phyloP scores from a whole-genome alignment of 2,888 invertebrate genomes.

The Dione vanillae region DNA sequence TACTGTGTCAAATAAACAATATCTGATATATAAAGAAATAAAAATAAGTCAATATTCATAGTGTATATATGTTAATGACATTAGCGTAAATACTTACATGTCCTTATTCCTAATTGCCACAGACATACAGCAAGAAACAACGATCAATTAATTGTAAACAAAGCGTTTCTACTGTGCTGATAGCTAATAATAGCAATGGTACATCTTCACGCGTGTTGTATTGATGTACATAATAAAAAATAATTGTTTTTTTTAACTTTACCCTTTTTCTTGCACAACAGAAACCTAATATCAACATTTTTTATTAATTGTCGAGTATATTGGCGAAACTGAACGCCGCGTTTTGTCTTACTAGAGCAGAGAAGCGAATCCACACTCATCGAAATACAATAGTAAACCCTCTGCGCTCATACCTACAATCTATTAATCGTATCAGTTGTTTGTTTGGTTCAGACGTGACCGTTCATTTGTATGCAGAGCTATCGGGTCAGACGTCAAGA shows the following conservation, averaged over 20 bases:
- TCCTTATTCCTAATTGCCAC: slow-evolving; percentile 75
- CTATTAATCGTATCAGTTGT: not conserved
- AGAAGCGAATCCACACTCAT: too few relatives aligned
- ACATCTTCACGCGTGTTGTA: not conserved
- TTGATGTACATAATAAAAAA: too few relatives aligned
- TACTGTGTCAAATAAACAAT: slow-evolving; percentile 1
- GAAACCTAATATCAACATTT: not conserved
- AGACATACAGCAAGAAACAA: slow-evolving; percentile 64
- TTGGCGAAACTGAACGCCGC: too few relatives aligned
- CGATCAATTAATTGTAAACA: slow-evolving; percentile 25
- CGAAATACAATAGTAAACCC: too few relatives aligned
- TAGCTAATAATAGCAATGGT: not conserved
- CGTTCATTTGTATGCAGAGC: slow-evolving; percentile 3
- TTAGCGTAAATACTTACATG: slow-evolving; percentile 68
- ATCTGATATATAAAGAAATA: not conserved
- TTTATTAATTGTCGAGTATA: not conserved
- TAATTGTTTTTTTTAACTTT: not conserved
- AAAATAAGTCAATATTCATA: not conserved
- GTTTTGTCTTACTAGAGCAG: too few relatives aligned
- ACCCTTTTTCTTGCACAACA: not conserved
- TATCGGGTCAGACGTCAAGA: slow-evolving; percentile 10
- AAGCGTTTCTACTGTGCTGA: not conserved
- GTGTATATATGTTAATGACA: slow-evolving; percentile 2
- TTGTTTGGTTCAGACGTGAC: not conserved
- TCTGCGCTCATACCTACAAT: not conserved